Evolutionary conservation across 1,140 invertebrate genomes (phyloP), one percentile per base, ranked within the genome.

Genomic region (Sinonovacula constricta): DNA sequence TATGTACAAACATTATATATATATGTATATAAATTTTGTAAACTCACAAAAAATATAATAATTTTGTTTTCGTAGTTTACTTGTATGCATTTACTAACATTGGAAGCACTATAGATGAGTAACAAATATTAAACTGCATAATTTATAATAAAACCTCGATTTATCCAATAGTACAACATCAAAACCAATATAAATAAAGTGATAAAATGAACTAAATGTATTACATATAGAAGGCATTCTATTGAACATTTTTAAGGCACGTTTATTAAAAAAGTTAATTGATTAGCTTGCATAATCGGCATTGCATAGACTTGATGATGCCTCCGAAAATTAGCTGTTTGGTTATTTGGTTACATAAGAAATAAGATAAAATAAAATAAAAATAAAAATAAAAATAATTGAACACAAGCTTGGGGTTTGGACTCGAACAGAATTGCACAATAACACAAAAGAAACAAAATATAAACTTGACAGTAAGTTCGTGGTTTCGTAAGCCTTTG

Each of bases 1-100:
- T 45, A 45, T 45, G 39, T 45, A 45, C 39, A 45, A 45, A 45
- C 39, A 45, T 45, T 45, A n/a, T n/a, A n/a, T 45, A 45, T 45
- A 45, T 10, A 45, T 45, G 7, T 45, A 45, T 45, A 18, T 45
- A 45, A 45, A 45, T 10, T 45, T 45, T n/a, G n/a, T n/a, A n/a
- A n/a, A n/a, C n/a, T 7, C 39, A 45, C 7, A 18, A 45, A 45
- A 45, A 45, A 45, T 45, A 45, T 7, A 45, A 45, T 18, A 45
- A 45, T 45, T 18, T 45, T 45, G 7, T 45, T 45, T 18, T 45
- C 39, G 7, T 18, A 10, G 7, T 45, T 45, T 18, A 7, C 39
- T 18, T 18, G 7, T 45, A 7, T 45, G 7, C 18, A 7, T 45
- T 7, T 45, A 45, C 7, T 18, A 18, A 18, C 18, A 45, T 45